These are phyloP conservation scores for Protomyctophum bolini DNA, from an alignment of 2,113 vertebrate genomes.

Conservation along the genomic window DNA sequence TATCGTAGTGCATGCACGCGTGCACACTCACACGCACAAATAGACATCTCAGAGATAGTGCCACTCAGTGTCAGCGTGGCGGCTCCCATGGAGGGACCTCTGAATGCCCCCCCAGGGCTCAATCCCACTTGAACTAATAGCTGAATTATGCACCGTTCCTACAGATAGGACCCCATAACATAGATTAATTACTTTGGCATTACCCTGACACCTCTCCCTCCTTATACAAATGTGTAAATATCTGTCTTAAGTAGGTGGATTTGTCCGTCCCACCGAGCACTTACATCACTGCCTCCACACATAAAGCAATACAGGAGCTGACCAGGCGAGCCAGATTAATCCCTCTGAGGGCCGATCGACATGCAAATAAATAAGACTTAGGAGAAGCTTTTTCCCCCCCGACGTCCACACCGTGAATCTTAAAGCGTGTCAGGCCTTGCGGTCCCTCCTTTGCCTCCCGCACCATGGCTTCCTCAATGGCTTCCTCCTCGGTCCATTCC, in stretches of 20 bases:
- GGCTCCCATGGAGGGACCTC: slow-evolving; percentile 55
- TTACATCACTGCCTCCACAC: slow-evolving; percentile 31
- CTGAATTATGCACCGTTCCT: slow-evolving; percentile 72
- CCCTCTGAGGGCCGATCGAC: slow-evolving; percentile 52
- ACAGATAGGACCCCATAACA: slow-evolving; percentile 49
- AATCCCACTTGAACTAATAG: slow-evolving; percentile 69
- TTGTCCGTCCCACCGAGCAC: slow-evolving; percentile 50
- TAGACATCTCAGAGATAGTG: slow-evolving; percentile 4
- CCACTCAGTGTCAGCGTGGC: slow-evolving; percentile 52
- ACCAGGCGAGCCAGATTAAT: slow-evolving; percentile 48
- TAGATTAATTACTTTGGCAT: slow-evolving; percentile 71
- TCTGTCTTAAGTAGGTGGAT: slow-evolving; percentile 59
- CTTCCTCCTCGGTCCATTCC: slow-evolving; percentile 37
- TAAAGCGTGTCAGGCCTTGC: slow-evolving; percentile 9
- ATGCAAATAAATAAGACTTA: slow-evolving; percentile 74
- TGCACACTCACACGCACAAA: too few relatives aligned
- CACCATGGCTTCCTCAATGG: neutral
- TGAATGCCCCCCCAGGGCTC: slow-evolving; percentile 74
- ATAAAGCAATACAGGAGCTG: slow-evolving; percentile 40
- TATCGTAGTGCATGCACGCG: too few relatives aligned
- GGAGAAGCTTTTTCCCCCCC: slow-evolving; percentile 49
- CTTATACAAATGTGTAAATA: slow-evolving; percentile 65
- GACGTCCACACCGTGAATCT: slow-evolving; percentile 50
- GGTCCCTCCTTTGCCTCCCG: slow-evolving; percentile 24
- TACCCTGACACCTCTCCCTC: slow-evolving; percentile 30